phyloP scores from a whole-genome alignment of 1,140 invertebrate species.

The Bombus picipes region DNA sequence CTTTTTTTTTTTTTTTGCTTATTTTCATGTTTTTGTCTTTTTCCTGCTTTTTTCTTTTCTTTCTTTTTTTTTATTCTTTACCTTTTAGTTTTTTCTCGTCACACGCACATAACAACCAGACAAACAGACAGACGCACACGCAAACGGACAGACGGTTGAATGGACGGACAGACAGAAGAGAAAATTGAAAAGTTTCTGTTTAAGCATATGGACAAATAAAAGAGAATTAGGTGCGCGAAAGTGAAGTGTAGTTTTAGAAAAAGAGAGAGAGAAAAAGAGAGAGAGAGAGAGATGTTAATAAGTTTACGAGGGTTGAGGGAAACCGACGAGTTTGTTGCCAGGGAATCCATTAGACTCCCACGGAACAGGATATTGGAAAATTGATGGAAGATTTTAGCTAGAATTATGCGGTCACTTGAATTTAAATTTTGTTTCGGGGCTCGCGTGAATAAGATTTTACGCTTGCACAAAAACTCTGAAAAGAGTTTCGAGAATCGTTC shows the following conservation, averaged over 20 bases:
- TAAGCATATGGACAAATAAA: slow-evolving; percentile 27
- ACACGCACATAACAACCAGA: slow-evolving; percentile 50
- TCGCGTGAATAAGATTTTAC: background rate
- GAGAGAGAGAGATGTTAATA: slow-evolving; percentile 32
- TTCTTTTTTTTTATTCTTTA: slow-evolving; percentile 22
- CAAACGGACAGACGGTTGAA: slow-evolving; percentile 45
- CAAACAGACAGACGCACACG: slow-evolving; percentile 51
- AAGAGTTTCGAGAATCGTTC: background rate
- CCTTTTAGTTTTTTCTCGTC: slow-evolving; percentile 22
- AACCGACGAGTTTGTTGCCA: slow-evolving; percentile 33
- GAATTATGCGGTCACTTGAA: slow-evolving; percentile 31
- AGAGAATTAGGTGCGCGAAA: slow-evolving; percentile 17
- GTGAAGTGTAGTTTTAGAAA: slow-evolving; percentile 27
- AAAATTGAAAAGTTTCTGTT: background rate
- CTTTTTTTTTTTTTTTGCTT: background rate
- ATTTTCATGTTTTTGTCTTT: background rate
- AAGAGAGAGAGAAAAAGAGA: background rate
- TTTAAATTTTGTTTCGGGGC: background rate
- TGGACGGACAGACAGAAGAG: slow-evolving; percentile 34
- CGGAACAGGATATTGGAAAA: slow-evolving; percentile 33
- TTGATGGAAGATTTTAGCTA: slow-evolving; percentile 16
- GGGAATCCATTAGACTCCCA: slow-evolving; percentile 12
- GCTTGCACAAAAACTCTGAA: background rate
- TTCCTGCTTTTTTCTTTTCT: slow-evolving; percentile 17
- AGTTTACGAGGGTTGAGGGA: slow-evolving; percentile 43